A percentile compares a stretch with the other conserved stretches of the same genome.
Evolutionary conservation across 64 coral and sea anemone species (phyloP).

Genomic region (Stichodactyla helianthus): DNA sequence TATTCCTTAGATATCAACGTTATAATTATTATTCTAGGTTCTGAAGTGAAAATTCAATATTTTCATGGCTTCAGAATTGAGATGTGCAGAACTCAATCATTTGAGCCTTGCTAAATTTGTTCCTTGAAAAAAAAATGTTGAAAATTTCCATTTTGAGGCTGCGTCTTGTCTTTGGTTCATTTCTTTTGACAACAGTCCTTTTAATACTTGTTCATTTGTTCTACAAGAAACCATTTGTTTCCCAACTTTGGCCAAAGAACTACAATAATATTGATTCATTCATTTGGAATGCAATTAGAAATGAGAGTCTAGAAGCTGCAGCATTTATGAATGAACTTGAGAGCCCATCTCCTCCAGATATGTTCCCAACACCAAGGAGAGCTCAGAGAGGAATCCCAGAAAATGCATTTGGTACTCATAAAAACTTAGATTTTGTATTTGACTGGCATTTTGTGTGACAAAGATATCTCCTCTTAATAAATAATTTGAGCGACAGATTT

Average conservation of each 20-base stretch:
- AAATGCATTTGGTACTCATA: slow-evolving; percentile 44
- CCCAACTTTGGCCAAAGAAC: background rate
- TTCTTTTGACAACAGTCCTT: background rate
- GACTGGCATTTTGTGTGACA: no score
- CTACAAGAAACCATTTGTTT: background rate
- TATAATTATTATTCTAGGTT: no score
- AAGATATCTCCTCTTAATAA: no score
- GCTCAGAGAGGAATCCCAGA: slow-evolving; percentile 50
- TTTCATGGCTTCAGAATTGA: background rate
- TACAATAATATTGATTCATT: background rate
- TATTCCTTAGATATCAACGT: no score
- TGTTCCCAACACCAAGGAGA: slow-evolving; percentile 62
- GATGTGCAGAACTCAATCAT: background rate
- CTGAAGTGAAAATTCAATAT: background rate
- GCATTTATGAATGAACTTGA: slow-evolving; percentile 42
- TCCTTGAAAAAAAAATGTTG: background rate
- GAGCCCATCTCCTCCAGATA: slow-evolving; percentile 51
- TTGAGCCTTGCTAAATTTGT: background rate
- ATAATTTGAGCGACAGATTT: no score
- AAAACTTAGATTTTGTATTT: background rate
- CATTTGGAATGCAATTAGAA: background rate
- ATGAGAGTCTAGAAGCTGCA: slow-evolving; percentile 13
- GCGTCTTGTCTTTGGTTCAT: background rate
- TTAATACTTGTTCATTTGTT: background rate
- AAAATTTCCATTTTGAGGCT: background rate